Evolutionary conservation across 2,797 vertebrate genomes (phyloP), one percentile per base, ranked within the genome.

Genomic region (Thripadectes ignobilis): DNA sequence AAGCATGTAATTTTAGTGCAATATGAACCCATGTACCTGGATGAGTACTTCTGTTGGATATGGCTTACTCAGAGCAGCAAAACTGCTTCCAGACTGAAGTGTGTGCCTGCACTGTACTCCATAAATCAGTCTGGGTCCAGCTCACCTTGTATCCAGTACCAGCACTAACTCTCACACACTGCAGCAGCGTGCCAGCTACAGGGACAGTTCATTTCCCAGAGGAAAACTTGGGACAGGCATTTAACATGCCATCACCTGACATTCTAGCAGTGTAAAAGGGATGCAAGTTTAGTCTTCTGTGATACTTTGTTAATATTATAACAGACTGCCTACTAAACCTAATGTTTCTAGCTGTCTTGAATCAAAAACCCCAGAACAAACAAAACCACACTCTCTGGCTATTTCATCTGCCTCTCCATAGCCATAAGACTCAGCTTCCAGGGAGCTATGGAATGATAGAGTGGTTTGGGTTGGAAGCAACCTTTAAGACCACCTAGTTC

Each of bases 371-470:
- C 10, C 12, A 39, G 62, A 26, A 13, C 26, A 88, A 88, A 68
- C 18, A 43, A 88, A 29, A 41, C 22, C 38, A 45, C 23, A 17
- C 22, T 23, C 22, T 23, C 6, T 6, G 43, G 43, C 61, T 85
- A 32, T 39, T 82, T 68, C 36, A n/a, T 24, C 73, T 76, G 19
- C 48, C 23, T 63, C 36, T 71, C 48, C 3, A 3, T 4, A 69
- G 43, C 46, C 76, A 20, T 7, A 20, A 89, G 3, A 61, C 26
- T 48, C 55, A 48, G 3, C 17, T 51, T 76, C 32, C 63, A 73
- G 14, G 8, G 36, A 58, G n/a, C 20, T 63, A 12, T 0, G 8
- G 46, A 78, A 32, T 12, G 16, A 8, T 0, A 12, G n/a, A 41
- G 22, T 32, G 66, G 24, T 66, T 78, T 54, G 15, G 46, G 4